Conservation (phyloP, 2,797 vertebrate genomes). For the Heterohyrax brucei region DNA sequence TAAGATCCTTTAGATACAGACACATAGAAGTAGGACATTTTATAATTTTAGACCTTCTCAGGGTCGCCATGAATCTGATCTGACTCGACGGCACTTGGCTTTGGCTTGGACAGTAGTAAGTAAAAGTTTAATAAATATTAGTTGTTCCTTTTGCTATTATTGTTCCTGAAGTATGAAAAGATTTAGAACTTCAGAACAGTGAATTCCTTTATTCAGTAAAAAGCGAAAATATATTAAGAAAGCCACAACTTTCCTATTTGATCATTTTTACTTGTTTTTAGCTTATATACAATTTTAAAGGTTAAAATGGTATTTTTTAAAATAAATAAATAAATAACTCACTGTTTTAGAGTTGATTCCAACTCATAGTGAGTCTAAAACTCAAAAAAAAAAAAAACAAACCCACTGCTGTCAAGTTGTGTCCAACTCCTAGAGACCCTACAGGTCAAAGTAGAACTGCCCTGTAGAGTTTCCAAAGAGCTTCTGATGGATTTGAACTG, state of each 20-base stretch:
- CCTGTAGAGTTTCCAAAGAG: too few species aligned
- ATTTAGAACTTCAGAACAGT: neutral
- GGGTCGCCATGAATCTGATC: too few species aligned
- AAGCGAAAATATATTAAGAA: neutral
- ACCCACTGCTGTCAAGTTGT: too few species aligned
- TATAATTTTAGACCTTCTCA: neutral
- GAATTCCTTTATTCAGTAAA: neutral
- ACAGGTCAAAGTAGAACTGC: too few species aligned
- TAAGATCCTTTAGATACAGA: neutral
- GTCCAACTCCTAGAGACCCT: too few species aligned
- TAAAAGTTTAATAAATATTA: slow-evolving; percentile 3
- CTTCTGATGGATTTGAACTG: too few species aligned
- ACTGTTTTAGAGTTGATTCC: too few species aligned
- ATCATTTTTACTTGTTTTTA: neutral
- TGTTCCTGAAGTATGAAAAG: neutral
- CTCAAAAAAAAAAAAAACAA: too few species aligned
- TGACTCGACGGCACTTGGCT: too few species aligned
- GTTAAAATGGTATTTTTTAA: neutral
- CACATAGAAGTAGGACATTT: neutral
- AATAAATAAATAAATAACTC: too few species aligned
- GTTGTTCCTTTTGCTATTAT: slow-evolving; percentile 22
- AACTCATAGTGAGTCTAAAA: too few species aligned
- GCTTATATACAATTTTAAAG: neutral
- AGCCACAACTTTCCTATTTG: neutral
- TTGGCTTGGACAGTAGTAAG: neutral